Percentiles rank a stretch among this genome's conserved stretches.
phyloP scores from a whole-genome alignment of 2,797 vertebrate species.

The Amniataba percoides region DNA sequence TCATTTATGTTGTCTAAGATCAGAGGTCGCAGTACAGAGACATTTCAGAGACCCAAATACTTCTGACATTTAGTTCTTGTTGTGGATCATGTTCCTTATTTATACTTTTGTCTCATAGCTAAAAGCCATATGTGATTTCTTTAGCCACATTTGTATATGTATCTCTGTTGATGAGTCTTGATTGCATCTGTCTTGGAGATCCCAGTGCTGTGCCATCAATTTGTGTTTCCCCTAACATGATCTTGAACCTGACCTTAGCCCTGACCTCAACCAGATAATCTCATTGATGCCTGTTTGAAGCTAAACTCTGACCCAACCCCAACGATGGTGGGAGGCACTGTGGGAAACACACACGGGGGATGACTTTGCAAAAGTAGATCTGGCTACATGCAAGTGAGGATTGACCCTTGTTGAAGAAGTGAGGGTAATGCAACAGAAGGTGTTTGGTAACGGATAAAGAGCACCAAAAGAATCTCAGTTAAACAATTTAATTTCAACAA shows the following conservation, averaged over 20 bases:
- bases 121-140: neutral
- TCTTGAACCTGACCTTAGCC: neutral
- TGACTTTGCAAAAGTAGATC: neutral
- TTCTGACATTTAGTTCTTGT: neutral
- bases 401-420: neutral
- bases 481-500: neutral
- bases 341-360: neutral
- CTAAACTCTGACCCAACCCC: neutral
- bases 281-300: neutral
- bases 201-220: neutral
- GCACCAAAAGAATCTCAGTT: neutral
- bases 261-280: constrained; percentile 1
- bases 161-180: neutral
- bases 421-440: neutral
- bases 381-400: neutral
- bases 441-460: neutral
- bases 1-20: neutral
- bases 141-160: neutral
- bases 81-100: neutral
- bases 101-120: neutral
- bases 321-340: neutral
- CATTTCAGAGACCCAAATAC: neutral
- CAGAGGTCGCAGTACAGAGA: neutral
- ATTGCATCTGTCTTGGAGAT: neutral
- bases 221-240: neutral